Evolutionary conservation across 2,888 invertebrate species (phyloP), one percentile per base, ranked within the genome.

Genomic region (Vandiemenella viatica): DNA sequence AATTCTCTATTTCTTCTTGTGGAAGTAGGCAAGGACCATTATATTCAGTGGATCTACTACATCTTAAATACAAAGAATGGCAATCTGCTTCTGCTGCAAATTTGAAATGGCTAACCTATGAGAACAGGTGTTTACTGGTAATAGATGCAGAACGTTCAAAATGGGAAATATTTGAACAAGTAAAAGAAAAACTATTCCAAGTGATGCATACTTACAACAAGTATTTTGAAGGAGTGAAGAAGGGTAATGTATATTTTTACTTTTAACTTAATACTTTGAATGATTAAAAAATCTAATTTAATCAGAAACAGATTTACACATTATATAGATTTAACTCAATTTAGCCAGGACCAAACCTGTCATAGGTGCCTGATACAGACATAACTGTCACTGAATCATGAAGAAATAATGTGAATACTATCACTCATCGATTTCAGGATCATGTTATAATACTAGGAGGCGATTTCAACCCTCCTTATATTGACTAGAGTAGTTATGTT

Each of bases 11-110:
- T 23, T 23, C 7, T 23, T 23, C 26, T 8, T 10, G 7, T 23
- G n/a, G 10, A 3, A 32, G n/a, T 2, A 32, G 10, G 32, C n/a
- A n/a, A 13, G 50, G 19, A 43, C 67, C 70, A 1, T 64, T 67
- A 2, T 72, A 69, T 56, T 63, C 68, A 1, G 46, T 43, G 5
- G 53, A 61, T 2, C 69, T 71, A 55, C 66, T 77, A 26, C 57
- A 65, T 43, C 59, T 68, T 53, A 67, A 71, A 49, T 71, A 64
- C 53, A 57, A 58, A 5, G 61, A 66, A 43, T 78, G 75, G 74
- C 53, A 56, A 10, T 58, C 59, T 42, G 62, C 56, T 13, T 10
- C n/a, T 32, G 32, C 10, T 3, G 13, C 32, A 32, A 32, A 10
- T n/a, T 4, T 32, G 32, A 32, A 32, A 32, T 32, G 32, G 32